A percentile compares a stretch with the other conserved stretches of the same genome.
These are phyloP conservation scores for Catharus bicknelli DNA, from an alignment of 2,113 vertebrate species.

Conservation along the genomic window DNA sequence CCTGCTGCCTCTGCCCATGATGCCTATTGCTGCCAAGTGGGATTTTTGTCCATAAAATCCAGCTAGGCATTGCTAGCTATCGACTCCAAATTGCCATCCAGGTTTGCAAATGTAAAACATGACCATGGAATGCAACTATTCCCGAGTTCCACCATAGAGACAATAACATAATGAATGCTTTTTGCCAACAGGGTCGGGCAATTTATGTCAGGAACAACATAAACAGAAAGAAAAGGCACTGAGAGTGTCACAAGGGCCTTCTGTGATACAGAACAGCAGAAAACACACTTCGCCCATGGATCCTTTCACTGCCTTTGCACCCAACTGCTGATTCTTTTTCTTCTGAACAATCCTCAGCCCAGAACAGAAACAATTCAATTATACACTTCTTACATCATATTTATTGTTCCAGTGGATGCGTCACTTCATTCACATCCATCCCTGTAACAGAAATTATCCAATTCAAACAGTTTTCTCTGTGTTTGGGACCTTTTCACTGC, in stretches of 20 bases:
- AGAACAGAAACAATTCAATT: neutral
- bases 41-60: neutral
- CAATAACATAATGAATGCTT: neutral
- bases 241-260: neutral
- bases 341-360: neutral
- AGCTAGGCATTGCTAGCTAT: neutral
- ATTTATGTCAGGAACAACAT: neutral
- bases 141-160: neutral
- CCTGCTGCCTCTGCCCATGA: neutral
- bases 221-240: neutral
- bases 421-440: neutral
- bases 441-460: neutral
- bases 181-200: neutral
- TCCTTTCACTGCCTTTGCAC: too few species aligned
- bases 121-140: neutral
- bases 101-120: neutral
- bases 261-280: neutral
- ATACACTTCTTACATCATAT: rapidly evolving
- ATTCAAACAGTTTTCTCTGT: neutral
- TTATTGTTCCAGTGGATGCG: neutral
- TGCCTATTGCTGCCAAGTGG: neutral
- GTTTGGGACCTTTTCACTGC: neutral
- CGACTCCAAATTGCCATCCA: rapidly evolving
- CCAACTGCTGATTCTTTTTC: neutral
- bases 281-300: rapidly evolving